Evolutionary conservation across 2,797 vertebrate species (phyloP).

Genomic region (Emys orbicularis): DNA sequence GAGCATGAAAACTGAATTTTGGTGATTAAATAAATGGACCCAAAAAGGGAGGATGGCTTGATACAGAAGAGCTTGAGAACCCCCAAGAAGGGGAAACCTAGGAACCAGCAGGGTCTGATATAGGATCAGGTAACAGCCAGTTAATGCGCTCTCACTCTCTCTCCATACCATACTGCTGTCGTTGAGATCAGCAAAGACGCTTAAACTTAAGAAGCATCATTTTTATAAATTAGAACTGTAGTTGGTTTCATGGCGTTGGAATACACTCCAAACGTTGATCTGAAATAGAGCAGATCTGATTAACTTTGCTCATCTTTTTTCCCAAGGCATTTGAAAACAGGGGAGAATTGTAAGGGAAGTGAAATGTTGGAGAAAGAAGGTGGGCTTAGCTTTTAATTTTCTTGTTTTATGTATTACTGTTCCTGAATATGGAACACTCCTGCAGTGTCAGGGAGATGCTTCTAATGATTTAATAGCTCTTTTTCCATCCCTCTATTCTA

Average conservation of each 20-base stretch:
- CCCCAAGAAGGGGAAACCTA: background rate
- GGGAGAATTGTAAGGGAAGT: background rate
- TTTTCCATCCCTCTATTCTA: background rate
- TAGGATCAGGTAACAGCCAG: rapidly evolving
- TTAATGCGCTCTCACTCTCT: background rate
- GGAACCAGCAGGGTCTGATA: background rate
- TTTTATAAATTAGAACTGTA: background rate
- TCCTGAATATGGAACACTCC: background rate
- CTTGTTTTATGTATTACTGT: background rate
- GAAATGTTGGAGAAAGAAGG: rapidly evolving
- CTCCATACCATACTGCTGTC: background rate
- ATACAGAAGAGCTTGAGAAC: background rate
- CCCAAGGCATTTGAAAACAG: background rate
- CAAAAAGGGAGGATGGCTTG: too few species aligned
- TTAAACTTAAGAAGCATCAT: background rate
- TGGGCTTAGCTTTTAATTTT: background rate
- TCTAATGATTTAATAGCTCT: background rate
- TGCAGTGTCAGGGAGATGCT: background rate
- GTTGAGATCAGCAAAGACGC: background rate
- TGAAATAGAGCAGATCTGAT: background rate
- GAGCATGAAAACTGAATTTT: too few species aligned
- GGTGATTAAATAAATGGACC: too few species aligned
- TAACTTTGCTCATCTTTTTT: background rate
- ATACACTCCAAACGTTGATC: background rate
- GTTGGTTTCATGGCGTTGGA: rapidly evolving